Conservation (phyloP, 1,140 invertebrate genomes). For the Procambarus virginalis region DNA sequence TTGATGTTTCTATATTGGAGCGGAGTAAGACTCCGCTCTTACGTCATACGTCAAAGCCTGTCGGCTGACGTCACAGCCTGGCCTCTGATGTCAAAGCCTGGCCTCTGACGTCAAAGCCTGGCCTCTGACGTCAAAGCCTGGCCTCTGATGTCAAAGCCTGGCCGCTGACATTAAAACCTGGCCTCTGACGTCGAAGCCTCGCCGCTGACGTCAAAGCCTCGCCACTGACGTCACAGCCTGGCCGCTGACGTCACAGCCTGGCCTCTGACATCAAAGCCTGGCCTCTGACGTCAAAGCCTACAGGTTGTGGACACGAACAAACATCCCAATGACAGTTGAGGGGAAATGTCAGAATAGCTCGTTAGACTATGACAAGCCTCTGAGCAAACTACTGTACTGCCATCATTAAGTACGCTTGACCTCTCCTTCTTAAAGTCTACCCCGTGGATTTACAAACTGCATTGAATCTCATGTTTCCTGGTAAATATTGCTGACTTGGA, state of each 20-base stretch:
- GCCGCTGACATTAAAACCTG: neutral
- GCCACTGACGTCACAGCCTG: neutral
- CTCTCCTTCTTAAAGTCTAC: too few relatives aligned
- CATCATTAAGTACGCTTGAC: too few relatives aligned
- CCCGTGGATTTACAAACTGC: too few relatives aligned
- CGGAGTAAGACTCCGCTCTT: too few relatives aligned
- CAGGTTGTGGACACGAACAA: too few relatives aligned
- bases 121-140: neutral
- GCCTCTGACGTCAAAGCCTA: neutral
- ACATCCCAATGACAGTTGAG: too few relatives aligned
- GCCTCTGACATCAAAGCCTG: neutral
- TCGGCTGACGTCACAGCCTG: neutral
- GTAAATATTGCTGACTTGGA: too few relatives aligned
- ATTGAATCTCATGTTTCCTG: too few relatives aligned
- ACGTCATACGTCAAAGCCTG: neutral
- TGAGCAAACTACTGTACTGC: too few relatives aligned
- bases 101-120: neutral
- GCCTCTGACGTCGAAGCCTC: neutral
- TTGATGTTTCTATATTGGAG: too few relatives aligned
- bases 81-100: neutral
- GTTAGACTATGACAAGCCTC: too few relatives aligned
- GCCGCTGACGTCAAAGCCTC: neutral
- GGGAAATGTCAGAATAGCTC: too few relatives aligned
- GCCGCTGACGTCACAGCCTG: neutral
- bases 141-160: neutral